phyloP scores from a whole-genome alignment of 2,888 invertebrate genomes.

The Amblyjoppa proteus region DNA sequence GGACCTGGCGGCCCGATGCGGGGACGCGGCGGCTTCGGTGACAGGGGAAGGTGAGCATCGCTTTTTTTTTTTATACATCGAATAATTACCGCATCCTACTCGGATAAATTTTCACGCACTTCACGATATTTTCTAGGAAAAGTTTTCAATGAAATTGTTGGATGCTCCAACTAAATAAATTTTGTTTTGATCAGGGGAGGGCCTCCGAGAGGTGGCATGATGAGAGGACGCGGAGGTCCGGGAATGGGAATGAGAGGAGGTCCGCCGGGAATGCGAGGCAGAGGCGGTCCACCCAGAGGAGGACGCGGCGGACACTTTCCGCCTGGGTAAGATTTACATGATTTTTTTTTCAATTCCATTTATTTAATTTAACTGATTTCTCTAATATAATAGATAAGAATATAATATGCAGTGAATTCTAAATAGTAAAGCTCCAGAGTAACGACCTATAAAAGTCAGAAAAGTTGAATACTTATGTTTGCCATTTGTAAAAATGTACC shows the following conservation, averaged over 20 bases:
- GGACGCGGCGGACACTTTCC: constrained; percentile 82
- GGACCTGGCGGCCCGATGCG: constrained; percentile 81
- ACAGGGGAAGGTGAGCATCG: constrained; percentile 78
- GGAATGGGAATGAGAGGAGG: constrained; percentile 83
- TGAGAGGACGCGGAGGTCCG: constrained; percentile 81
- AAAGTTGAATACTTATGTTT: too few species aligned
- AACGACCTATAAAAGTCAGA: too few species aligned
- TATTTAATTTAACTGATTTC: neutral
- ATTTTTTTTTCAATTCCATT: constrained; percentile 12
- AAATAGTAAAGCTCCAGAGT: too few species aligned
- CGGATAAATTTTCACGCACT: neutral
- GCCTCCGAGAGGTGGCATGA: constrained; percentile 82
- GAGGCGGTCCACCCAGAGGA: constrained; percentile 82
- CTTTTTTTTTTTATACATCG: constrained; percentile 21
- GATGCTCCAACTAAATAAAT: neutral
- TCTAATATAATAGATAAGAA: too few species aligned
- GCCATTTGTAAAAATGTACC: too few species aligned
- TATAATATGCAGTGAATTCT: too few species aligned
- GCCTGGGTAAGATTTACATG: constrained; percentile 76
- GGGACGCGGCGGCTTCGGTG: constrained; percentile 81
- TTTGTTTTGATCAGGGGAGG: constrained; percentile 76
- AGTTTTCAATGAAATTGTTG: neutral
- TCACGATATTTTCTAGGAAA: neutral
- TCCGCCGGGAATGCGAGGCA: constrained; percentile 81
- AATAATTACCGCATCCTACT: neutral